phyloP scores from a whole-genome alignment of 2,797 vertebrate species.

The Enteromius argenteus region DNA sequence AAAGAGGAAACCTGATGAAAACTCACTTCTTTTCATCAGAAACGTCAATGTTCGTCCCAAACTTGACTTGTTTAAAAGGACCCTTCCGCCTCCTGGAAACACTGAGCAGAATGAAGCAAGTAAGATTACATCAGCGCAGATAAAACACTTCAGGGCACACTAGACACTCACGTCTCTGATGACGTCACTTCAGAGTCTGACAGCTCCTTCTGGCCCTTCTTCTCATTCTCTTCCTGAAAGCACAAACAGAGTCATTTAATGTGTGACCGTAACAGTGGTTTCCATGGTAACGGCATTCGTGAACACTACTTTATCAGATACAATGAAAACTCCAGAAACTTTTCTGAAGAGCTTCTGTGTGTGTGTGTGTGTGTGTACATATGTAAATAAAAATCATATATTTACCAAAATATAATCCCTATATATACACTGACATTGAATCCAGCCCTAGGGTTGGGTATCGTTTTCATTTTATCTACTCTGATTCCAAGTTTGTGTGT shows the following conservation, averaged over 20 bases:
- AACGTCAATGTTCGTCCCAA: conserved; percentile 97
- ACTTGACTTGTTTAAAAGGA: conserved; percentile 95
- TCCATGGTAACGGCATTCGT: no score
- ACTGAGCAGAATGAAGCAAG: conserved; percentile 67
- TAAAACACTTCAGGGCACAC: neutral
- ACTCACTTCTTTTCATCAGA: conserved; percentile 98
- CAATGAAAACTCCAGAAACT: no score
- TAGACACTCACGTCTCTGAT: conserved; percentile 84
- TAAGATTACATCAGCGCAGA: neutral
- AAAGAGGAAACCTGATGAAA: neutral
- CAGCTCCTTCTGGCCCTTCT: conserved; percentile 93
- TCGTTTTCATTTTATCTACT: no score
- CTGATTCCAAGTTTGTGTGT: no score
- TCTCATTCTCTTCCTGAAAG: conserved; percentile 95
- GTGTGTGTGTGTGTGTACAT: no score
- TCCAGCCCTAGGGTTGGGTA: no score
- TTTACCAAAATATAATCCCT: no score
- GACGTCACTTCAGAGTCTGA: conserved; percentile 89
- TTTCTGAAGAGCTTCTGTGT: no score
- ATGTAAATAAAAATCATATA: no score
- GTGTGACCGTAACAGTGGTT: no score
- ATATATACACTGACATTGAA: no score
- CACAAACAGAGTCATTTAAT: neutral
- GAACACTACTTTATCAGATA: no score
- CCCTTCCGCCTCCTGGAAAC: conserved; percentile 87